Conservation (phyloP, 2,113 vertebrate species). For the Hemiprocne comata region DNA sequence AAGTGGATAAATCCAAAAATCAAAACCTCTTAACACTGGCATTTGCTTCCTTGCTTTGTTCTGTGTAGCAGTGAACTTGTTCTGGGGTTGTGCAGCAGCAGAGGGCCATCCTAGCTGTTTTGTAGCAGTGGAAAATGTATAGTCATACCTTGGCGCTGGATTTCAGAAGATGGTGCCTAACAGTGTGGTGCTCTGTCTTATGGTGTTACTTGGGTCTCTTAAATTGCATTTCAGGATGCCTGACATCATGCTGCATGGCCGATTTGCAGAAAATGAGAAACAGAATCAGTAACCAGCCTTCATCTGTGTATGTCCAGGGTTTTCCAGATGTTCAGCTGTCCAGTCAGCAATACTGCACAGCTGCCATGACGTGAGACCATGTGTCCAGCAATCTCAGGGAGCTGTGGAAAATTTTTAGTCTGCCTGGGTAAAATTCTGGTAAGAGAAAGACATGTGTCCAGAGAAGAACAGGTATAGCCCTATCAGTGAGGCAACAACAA, state of each 20-base stretch:
- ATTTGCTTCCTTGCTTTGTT: background rate
- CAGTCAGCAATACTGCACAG: conserved; percentile 1
- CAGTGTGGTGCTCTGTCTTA: background rate
- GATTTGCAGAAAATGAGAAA: conserved; percentile 1
- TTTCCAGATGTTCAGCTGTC: conserved; percentile 45
- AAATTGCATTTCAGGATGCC: background rate
- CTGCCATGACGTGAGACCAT: background rate
- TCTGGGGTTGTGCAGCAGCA: background rate
- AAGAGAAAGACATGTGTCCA: background rate
- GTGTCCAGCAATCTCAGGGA: background rate
- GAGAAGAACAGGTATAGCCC: background rate
- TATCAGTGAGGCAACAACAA: background rate
- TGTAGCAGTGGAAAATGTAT: background rate
- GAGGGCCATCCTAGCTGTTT: background rate
- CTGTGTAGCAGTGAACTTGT: background rate
- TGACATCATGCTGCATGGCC: accelerated
- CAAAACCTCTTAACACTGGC: background rate
- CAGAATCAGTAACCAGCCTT: background rate
- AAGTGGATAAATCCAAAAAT: background rate
- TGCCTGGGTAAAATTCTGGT: background rate
- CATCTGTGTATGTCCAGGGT: background rate
- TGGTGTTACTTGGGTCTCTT: background rate
- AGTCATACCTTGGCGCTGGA: background rate
- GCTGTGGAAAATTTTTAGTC: background rate
- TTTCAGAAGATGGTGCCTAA: background rate